These are phyloP conservation scores for Nymphalis c-album DNA, from an alignment of 2,888 invertebrate species.

Conservation along the genomic window DNA sequence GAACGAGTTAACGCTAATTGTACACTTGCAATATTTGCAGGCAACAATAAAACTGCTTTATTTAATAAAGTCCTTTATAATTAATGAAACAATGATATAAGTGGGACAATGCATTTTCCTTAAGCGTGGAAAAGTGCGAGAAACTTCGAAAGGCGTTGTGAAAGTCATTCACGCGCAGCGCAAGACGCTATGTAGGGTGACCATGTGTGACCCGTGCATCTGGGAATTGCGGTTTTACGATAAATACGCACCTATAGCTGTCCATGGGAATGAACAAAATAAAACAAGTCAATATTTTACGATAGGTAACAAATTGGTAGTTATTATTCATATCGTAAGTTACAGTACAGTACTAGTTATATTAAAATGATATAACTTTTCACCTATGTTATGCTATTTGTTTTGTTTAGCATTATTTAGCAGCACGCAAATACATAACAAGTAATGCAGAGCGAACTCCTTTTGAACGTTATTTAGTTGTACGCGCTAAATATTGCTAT, in stretches of 20 bases:
- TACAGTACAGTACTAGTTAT: neutral
- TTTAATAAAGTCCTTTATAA: neutral
- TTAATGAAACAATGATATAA: conserved; percentile 9
- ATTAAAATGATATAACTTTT: no score
- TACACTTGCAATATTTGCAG: neutral
- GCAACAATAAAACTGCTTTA: neutral
- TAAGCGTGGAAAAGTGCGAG: conserved; percentile 56
- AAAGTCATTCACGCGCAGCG: conserved; percentile 60
- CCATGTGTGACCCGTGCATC: conserved; percentile 45
- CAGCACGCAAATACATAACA: no score
- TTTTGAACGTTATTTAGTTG: neutral
- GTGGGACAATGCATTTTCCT: conserved; percentile 41
- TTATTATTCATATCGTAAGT: neutral
- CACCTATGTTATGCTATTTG: no score
- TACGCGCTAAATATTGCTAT: neutral
- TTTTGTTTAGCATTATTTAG: no score
- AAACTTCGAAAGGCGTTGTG: conserved; percentile 64
- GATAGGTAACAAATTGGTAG: neutral
- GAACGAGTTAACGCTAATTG: conserved; percentile 3
- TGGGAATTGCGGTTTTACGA: conserved; percentile 43
- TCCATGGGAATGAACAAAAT: conserved; percentile 32
- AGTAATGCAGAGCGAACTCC: neutral
- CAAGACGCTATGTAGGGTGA: conserved; percentile 53
- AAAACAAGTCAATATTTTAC: neutral
- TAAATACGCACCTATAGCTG: conserved; percentile 19